Evolutionary conservation across 1,140 invertebrate genomes (phyloP).

Genomic region (Dryas iulia): DNA sequence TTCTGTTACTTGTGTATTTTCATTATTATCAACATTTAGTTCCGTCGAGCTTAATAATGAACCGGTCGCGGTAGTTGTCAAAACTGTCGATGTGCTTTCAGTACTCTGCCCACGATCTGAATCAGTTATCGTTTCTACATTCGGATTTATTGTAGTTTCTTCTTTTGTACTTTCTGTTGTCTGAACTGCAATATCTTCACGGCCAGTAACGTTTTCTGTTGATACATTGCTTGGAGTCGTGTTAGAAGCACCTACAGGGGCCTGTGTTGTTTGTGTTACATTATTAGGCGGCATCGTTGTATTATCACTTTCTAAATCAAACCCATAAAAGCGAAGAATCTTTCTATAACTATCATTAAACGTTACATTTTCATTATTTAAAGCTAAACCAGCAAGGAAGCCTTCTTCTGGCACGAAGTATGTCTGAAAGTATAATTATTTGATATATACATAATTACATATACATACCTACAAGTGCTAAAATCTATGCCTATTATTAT

Average conservation of each 20-base stretch:
- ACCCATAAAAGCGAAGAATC: slow-evolving; percentile 88
- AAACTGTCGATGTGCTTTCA: slow-evolving; percentile 29
- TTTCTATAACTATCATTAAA: slow-evolving; percentile 85
- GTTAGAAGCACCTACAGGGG: not conserved
- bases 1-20: slow-evolving; percentile 1
- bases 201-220: slow-evolving; percentile 35
- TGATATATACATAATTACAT: not conserved
- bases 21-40: slow-evolving; percentile 15
- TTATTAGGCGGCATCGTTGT: slow-evolving; percentile 32
- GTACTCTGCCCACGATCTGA: slow-evolving; percentile 38
- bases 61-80: not conserved
- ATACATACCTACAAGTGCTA: not conserved
- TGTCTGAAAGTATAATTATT: slow-evolving; percentile 81
- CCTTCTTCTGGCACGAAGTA: slow-evolving; percentile 90
- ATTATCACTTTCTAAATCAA: slow-evolving; percentile 81
- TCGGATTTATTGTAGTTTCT: slow-evolving; percentile 56
- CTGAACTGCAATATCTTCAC: slow-evolving; percentile 29
- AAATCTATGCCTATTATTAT: not conserved
- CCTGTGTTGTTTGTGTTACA: slow-evolving; percentile 18
- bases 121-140: slow-evolving; percentile 44
- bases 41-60: not conserved
- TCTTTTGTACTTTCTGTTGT: slow-evolving; percentile 38
- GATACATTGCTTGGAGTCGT: not conserved
- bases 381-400: slow-evolving; percentile 87
- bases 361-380: slow-evolving; percentile 88